Conservation (phyloP, 1,140 invertebrate species). For the Stenopsyche tienmushanensis region DNA sequence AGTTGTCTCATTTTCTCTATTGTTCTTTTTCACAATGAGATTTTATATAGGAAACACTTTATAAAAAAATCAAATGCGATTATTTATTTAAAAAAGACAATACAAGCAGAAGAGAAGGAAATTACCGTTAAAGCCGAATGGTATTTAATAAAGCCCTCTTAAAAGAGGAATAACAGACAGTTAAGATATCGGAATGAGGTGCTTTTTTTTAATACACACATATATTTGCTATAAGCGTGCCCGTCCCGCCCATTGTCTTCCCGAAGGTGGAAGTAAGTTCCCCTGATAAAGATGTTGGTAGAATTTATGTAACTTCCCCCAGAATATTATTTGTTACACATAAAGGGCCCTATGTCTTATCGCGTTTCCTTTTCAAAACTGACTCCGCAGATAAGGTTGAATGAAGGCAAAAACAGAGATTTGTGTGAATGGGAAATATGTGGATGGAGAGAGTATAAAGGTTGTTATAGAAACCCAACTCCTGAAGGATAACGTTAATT, state of each 20-base stretch:
- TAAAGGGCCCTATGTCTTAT: constrained; percentile 25
- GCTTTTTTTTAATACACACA: no score
- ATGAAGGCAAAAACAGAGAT: constrained; percentile 32
- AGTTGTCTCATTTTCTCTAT: no score
- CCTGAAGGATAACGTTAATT: constrained; percentile 30
- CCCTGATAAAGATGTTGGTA: constrained; percentile 12
- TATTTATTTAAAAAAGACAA: no score
- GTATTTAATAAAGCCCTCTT: no score
- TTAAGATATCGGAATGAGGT: no score
- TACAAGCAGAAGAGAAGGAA: no score
- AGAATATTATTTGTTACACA: constrained; percentile 28
- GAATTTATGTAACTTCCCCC: constrained; percentile 23
- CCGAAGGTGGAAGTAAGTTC: not conserved
- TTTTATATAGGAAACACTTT: no score
- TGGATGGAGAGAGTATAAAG: constrained; percentile 11
- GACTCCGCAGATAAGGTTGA: constrained; percentile 23
- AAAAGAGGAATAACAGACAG: no score
- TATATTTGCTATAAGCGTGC: no score
- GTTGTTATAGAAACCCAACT: constrained; percentile 19
- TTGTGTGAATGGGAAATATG: constrained; percentile 26
- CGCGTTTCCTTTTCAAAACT: constrained; percentile 31
- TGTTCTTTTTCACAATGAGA: no score
- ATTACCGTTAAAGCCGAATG: no score
- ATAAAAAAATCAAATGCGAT: no score
- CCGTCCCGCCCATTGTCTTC: constrained; percentile 21